Conservation (phyloP, 2,113 vertebrate genomes). For the Nycticorax nycticorax region DNA sequence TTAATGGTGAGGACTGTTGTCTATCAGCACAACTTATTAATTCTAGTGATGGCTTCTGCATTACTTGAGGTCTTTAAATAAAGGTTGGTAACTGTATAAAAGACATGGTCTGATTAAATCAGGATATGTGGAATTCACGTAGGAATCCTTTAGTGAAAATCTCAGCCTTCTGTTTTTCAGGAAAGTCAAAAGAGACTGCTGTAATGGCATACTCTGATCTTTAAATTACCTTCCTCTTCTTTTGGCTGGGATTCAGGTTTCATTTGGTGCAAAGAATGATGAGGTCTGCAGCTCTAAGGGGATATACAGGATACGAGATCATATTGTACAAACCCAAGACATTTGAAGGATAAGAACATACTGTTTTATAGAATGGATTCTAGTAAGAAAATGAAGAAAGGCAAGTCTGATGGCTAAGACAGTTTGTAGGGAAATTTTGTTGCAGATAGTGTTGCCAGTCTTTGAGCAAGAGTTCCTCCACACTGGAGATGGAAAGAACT, state of each 20-base stretch:
- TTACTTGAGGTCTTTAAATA: background rate
- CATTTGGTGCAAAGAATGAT: background rate
- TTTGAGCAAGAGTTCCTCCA: background rate
- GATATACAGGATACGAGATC: background rate
- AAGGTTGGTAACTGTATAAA: background rate
- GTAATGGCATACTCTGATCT: background rate
- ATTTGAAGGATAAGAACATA: background rate
- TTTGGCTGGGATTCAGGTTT: background rate
- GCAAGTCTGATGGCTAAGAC: background rate
- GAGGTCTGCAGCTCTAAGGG: background rate
- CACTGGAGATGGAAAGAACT: background rate
- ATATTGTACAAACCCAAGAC: background rate
- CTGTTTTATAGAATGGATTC: background rate
- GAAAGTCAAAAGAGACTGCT: background rate
- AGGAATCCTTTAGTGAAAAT: background rate
- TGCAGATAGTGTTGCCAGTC: background rate
- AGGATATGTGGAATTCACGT: background rate
- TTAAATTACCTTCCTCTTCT: background rate
- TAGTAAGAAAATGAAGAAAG: background rate
- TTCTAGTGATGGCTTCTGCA: background rate
- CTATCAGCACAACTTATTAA: background rate
- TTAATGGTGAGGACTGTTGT: background rate
- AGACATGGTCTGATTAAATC: background rate
- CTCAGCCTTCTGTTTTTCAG: background rate
- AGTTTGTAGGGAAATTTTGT: background rate